Conservation (phyloP, 2,113 vertebrate species). For the Atherinomorus stipes region DNA sequence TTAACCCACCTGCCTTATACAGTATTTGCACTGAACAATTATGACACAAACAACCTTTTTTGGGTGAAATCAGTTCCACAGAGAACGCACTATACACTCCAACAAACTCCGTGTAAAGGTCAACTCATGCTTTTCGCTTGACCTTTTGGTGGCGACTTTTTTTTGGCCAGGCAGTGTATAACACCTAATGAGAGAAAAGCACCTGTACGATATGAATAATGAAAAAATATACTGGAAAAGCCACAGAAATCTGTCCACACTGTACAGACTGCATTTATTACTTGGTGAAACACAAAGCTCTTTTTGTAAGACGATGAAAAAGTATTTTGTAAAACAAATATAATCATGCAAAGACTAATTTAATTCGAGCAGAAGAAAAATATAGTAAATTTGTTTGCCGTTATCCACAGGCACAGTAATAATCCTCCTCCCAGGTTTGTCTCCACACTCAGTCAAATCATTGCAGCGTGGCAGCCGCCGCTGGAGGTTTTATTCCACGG, state of each 20-base stretch:
- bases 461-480: neutral
- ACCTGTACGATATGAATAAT: too few species aligned
- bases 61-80: too few species aligned
- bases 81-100: too few species aligned
- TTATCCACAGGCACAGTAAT: conserved; percentile 21
- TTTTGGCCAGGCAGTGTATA: too few species aligned
- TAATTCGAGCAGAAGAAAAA: conserved; percentile 21
- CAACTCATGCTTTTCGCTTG: too few species aligned
- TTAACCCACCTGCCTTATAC: too few species aligned
- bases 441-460: conserved; percentile 12
- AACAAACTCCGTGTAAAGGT: too few species aligned
- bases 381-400: conserved; percentile 9
- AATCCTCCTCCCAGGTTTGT: neutral
- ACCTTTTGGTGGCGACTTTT: too few species aligned
- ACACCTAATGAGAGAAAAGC: too few species aligned
- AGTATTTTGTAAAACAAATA: conserved; percentile 12
- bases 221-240: conserved; percentile 4
- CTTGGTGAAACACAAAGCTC: neutral
- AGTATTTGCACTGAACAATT: too few species aligned
- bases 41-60: too few species aligned
- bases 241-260: neutral
- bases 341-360: conserved; percentile 29
- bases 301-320: neutral
- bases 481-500: neutral
- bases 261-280: conserved; percentile 1